Evolutionary conservation across 1,140 invertebrate species (phyloP), one percentile per base, ranked within the genome.

Genomic region (Drosophila ananassae): DNA sequence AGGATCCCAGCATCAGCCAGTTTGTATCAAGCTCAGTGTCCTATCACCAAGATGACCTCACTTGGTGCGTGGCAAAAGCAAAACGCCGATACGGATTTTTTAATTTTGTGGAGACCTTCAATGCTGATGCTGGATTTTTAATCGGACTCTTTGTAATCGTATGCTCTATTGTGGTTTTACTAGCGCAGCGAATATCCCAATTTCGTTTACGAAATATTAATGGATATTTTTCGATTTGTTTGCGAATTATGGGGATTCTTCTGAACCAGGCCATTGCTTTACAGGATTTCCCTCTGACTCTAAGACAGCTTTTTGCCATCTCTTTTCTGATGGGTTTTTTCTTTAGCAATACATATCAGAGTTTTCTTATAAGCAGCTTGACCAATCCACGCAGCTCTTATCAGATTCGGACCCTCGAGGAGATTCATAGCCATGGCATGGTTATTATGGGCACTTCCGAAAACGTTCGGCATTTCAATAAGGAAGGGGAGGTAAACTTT

Each of bases 41-140:
- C 0, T 91, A 91, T 44, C 75, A 80, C 24, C 90, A 91, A 73
- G 90, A 91, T 21, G 90, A 91, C 8, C 64, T 91, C n/a, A 91
- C 90, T 1, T 91, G 90, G 90, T 91, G 90, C 34, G 90, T 91
- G 46, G 78, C 90, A 5, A 83, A 63, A 46, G 90, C 90, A 0
- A 73, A 87, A 17, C 73, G 76, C 0, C 56, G 77, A 0, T 62
- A 83, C 34, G 80, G 76, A 13, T 79, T 91, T 24, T 90, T 91
- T 17, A 91, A 91, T 34, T 91, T 91, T 25, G 32, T 91, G 72
- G 64, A 76, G 22, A 78, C 71, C 28, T 90, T 91, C 2, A 67
- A 82, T 46, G 56, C 62, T 0, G 56, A 62, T 10, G 41, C 75
- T 1, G 85, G 80, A 60, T 21, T 78, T 2, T 41, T 90, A 3